Evolutionary conservation across 2,113 vertebrate genomes (phyloP).

Genomic region (Xenopus tropicalis): DNA sequence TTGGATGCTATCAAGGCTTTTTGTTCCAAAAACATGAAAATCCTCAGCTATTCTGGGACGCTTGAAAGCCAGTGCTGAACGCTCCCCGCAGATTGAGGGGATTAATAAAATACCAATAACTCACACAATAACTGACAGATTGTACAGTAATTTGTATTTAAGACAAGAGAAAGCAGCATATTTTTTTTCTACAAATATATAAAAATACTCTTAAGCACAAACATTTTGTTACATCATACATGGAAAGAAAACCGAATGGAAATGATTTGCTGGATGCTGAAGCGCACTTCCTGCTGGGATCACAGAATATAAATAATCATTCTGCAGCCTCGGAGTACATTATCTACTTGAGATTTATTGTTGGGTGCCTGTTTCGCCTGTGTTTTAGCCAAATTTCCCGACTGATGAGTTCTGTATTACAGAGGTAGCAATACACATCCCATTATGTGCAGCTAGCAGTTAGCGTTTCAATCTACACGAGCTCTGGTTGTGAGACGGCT

Average conservation of each 20-base stretch:
- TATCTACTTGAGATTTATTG: neutral
- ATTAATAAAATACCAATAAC: neutral
- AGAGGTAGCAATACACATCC: slow-evolving; percentile 27
- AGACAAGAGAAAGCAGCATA: neutral
- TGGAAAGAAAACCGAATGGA: neutral
- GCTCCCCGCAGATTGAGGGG: neutral
- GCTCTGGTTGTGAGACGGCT: slow-evolving; percentile 9
- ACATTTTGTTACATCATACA: neutral
- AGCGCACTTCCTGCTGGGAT: neutral
- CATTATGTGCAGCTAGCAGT: slow-evolving; percentile 3
- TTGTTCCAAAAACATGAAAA: too few relatives aligned
- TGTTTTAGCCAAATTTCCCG: slow-evolving; percentile 3
- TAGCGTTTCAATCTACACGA: slow-evolving; percentile 29
- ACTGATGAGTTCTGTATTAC: slow-evolving; percentile 11
- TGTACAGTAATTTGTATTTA: neutral
- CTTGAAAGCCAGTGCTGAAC: neutral
- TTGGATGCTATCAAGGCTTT: too few relatives aligned
- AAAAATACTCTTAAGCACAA: slow-evolving; percentile 16
- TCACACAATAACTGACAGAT: neutral
- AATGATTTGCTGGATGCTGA: neutral
- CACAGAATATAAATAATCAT: neutral
- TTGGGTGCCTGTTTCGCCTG: too few relatives aligned
- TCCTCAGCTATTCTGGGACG: neutral
- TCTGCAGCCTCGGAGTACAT: neutral
- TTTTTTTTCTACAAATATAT: slow-evolving; percentile 14